A percentile compares a stretch with the other conserved stretches of the same genome.
phyloP scores from a whole-genome alignment of 1,140 invertebrate species.

The Cyphomyrmex costatus region DNA sequence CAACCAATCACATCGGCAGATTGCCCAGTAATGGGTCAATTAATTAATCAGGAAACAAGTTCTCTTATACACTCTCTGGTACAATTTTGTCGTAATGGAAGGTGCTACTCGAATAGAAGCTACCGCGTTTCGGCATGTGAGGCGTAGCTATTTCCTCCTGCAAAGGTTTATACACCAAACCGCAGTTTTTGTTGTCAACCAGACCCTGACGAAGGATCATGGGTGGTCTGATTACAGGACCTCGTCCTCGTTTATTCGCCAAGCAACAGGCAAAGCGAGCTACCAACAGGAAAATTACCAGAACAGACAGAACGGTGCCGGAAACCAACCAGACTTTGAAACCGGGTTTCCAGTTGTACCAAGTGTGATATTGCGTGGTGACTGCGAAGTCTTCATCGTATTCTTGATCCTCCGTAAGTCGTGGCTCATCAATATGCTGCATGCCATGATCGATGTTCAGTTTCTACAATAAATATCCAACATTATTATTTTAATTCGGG shows the following conservation, averaged over 20 bases:
- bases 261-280: constrained; percentile 77
- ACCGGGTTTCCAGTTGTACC: constrained; percentile 71
- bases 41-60: neutral
- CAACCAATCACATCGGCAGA: neutral
- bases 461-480: constrained; percentile 11
- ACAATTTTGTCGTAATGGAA: constrained; percentile 90
- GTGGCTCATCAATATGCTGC: constrained; percentile 75
- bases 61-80: constrained; percentile 88
- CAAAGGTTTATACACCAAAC: constrained; percentile 87
- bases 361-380: constrained; percentile 71
- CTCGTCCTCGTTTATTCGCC: constrained; percentile 80
- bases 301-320: constrained; percentile 75
- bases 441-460: constrained; percentile 71
- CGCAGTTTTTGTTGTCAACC: constrained; percentile 84
- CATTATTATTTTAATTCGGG: neutral
- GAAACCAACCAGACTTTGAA: constrained; percentile 72
- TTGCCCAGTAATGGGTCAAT: constrained; percentile 27
- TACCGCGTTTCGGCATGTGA: constrained; percentile 87
- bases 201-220: constrained; percentile 83
- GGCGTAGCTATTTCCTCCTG: constrained; percentile 85
- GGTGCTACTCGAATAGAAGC: constrained; percentile 89
- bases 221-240: constrained; percentile 83
- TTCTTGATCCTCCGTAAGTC: constrained; percentile 77
- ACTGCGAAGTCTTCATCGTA: constrained; percentile 75
- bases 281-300: constrained; percentile 76